A percentile compares a stretch with the other conserved stretches of the same genome.
Evolutionary conservation across 2,113 vertebrate species (phyloP).

Genomic region (Stigmatopora nigra): DNA sequence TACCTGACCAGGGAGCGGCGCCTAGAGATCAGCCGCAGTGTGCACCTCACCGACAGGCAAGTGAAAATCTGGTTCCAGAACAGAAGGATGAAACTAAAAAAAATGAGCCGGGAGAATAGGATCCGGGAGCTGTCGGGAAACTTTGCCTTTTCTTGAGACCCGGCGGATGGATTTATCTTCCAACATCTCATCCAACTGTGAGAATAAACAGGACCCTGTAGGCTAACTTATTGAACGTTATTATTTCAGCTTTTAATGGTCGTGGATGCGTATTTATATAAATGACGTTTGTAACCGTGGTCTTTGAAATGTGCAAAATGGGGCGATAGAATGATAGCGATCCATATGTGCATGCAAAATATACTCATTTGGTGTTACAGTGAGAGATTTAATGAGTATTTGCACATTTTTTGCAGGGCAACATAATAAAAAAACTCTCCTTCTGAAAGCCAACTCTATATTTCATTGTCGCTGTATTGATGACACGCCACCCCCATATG

Average conservation of each 20-base stretch:
- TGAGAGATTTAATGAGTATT: conserved; percentile 16
- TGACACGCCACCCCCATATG: neutral
- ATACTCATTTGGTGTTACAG: conserved; percentile 45
- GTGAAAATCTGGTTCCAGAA: conserved; percentile 99
- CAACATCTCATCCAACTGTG: conserved; percentile 32
- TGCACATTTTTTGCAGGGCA: conserved; percentile 62
- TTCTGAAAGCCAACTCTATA: conserved; percentile 45
- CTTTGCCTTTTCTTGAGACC: conserved; percentile 96
- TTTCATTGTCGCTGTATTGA: neutral
- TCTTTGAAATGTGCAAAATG: conserved; percentile 47
- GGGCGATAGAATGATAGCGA: conserved; percentile 46
- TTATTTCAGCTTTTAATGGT: conserved; percentile 54
- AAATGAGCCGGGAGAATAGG: conserved; percentile 98
- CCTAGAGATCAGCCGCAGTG: conserved; percentile 97
- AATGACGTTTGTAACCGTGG: conserved; percentile 53
- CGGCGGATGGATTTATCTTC: conserved; percentile 54
- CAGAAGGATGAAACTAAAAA: conserved; percentile 99
- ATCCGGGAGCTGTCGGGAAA: conserved; percentile 96
- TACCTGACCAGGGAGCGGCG: conserved; percentile 99
- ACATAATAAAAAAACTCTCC: conserved; percentile 58
- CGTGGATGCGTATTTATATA: conserved; percentile 67
- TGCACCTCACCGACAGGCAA: conserved; percentile 99
- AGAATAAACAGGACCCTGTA: conserved; percentile 45
- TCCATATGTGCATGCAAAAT: conserved; percentile 65
- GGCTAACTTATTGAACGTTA: conserved; percentile 69